Base-by-base conservation (phyloP, 2,888 invertebrate genomes). In the Lagria hirta region DNA sequence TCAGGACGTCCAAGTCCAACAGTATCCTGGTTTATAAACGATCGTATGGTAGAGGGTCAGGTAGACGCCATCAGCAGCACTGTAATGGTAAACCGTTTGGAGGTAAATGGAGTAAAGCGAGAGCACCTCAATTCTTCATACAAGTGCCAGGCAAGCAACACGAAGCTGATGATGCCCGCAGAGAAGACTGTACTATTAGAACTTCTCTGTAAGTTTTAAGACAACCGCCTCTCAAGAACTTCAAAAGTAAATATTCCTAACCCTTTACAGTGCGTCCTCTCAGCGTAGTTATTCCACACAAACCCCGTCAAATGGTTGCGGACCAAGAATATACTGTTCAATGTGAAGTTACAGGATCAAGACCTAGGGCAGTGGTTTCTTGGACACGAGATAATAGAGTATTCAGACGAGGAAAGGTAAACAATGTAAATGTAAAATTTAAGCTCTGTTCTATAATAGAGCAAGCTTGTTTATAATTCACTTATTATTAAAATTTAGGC, bases 81-180 rank as follows among this genome's bases (percentile, higher is more conserved):
- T 65, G 83, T 89, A 36, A 83, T 88, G 24, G 86, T 88, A 44
- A 92, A 88, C 75, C 80, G 83, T 44, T 72, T 92, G 57, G 85
- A 84, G 66, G 80, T 91, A 54, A 79, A 82, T 10, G 80, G 82
- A 52, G 78, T 92, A 38, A 81, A 79, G 54, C 77, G 91, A 53
- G 82, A 81, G 48, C 85, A 90, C 58, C 78, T 90, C 43, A 90
- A 91, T 71, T 87, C 88, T 22, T 88, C 88, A 17, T 91, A 86
- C 75, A 88, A 86, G 69, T 92, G 92, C 68, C 84, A 88, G 70
- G 91, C 91, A 6, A 83, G 86, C 43, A 92, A 92, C 69, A 91
- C 91, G 26, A 87, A 90, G 69, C 80, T 91, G 48, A 88, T 87
- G 68, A 82, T 85, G 65, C 89, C 92, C 1, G 80, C 85, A 41